Percentiles rank a stretch among this genome's conserved stretches.
Conservation (phyloP, 1,140 invertebrate genomes). For the Rhynchophorus ferrugineus region DNA sequence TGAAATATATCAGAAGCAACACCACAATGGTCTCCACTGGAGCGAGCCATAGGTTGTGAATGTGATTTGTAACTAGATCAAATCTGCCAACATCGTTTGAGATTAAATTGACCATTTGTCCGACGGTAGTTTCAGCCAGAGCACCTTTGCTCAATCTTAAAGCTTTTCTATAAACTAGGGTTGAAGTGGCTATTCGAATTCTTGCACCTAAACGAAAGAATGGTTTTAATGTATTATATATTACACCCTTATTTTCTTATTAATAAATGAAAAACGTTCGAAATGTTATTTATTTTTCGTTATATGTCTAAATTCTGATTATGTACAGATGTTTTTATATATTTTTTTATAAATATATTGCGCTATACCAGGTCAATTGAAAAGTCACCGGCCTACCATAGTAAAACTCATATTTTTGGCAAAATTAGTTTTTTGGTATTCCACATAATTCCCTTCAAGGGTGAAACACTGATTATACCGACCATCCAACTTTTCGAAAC, state of each 20-base stretch:
- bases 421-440: too few relatives aligned
- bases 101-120: conserved; percentile 79
- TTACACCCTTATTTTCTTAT: neutral
- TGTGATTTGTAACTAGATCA: conserved; percentile 55
- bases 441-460: too few relatives aligned
- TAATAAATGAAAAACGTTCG: too few relatives aligned
- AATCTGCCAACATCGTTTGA: conserved; percentile 75
- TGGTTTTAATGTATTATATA: conserved; percentile 57
- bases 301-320: too few relatives aligned
- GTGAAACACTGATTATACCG: too few relatives aligned
- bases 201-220: conserved; percentile 77
- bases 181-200: conserved; percentile 68
- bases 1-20: conserved; percentile 63
- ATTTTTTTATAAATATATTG: too few relatives aligned
- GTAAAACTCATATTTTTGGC: too few relatives aligned
- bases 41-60: conserved; percentile 62
- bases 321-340: too few relatives aligned
- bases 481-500: too few relatives aligned
- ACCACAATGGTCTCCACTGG: conserved; percentile 69
- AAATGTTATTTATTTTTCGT: too few relatives aligned
- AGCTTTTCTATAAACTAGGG: conserved; percentile 76
- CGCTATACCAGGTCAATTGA: too few relatives aligned
- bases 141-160: conserved; percentile 62
- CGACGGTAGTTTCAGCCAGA: conserved; percentile 67
- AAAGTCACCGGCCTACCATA: too few relatives aligned